phyloP scores from a whole-genome alignment of 1,140 invertebrate genomes.

The Drosophila willistoni region DNA sequence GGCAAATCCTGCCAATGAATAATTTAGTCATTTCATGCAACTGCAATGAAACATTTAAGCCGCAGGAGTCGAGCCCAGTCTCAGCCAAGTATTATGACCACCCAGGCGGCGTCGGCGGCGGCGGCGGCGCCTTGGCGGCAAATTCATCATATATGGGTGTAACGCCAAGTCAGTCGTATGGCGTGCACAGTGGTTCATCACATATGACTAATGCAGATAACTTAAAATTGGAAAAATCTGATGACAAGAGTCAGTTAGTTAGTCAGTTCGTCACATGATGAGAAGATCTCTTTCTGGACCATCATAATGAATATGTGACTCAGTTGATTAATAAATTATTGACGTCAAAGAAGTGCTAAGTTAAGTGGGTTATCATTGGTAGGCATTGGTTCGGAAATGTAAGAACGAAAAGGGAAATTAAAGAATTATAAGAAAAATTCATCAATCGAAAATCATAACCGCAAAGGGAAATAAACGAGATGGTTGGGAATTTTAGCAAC shows the following conservation, averaged over 20 bases:
- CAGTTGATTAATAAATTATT: too few relatives aligned
- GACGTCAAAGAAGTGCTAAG: too few relatives aligned
- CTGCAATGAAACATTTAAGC: constrained; percentile 69
- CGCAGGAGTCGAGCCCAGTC: constrained; percentile 63
- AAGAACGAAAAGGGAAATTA: too few relatives aligned
- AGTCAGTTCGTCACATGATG: neutral
- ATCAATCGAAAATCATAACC: too few relatives aligned
- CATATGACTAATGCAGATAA: neutral
- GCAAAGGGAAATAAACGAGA: too few relatives aligned
- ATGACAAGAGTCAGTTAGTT: constrained; percentile 1
- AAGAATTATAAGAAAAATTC: too few relatives aligned
- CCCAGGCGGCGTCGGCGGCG: constrained; percentile 53
- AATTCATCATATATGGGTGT: constrained; percentile 77
- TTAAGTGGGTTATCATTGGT: too few relatives aligned
- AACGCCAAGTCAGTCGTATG: constrained; percentile 34
- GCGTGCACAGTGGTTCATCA: constrained; percentile 9
- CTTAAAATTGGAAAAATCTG: neutral
- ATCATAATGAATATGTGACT: too few relatives aligned
- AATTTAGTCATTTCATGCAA: constrained; percentile 74
- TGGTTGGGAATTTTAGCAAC: too few relatives aligned
- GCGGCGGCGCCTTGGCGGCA: constrained; percentile 71
- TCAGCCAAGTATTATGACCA: constrained; percentile 45
- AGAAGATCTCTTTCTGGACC: neutral
- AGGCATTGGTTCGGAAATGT: too few relatives aligned
- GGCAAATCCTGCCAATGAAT: constrained; percentile 75